Percentiles rank a stretch among this genome's conserved stretches.
phyloP scores from a whole-genome alignment of 2,888 invertebrate genomes.

The Stegana nigrithorax region DNA sequence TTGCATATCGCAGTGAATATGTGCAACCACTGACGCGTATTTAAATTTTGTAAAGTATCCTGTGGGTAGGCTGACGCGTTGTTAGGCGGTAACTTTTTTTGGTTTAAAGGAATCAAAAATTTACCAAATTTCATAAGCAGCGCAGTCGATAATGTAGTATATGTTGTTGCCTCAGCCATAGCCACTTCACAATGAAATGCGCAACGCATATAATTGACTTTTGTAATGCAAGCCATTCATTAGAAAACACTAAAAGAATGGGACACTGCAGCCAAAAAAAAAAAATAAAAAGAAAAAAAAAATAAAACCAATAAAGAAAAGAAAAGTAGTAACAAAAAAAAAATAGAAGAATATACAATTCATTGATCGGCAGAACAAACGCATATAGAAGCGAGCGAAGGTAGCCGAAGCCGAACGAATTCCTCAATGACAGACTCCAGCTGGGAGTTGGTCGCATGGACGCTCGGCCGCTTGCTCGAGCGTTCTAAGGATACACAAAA shows the following conservation, averaged over 20 bases:
- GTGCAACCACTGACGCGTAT: no score
- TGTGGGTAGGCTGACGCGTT: no score
- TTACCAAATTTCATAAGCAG: no score
- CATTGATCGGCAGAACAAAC: conserved; percentile 49
- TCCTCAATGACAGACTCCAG: conserved; percentile 51
- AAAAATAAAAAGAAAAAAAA: conserved; percentile 28
- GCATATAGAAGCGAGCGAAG: no score
- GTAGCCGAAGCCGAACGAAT: conserved; percentile 42
- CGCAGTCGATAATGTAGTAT: no score
- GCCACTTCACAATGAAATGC: no score
- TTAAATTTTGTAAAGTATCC: no score
- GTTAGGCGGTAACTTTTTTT: no score
- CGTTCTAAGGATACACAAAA: conserved; percentile 56
- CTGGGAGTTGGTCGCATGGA: conserved; percentile 29
- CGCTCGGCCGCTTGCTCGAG: conserved; percentile 13
- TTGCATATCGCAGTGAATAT: no score
- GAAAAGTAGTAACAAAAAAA: conserved; percentile 27
- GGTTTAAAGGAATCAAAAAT: no score
- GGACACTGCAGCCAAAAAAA: conserved; percentile 36
- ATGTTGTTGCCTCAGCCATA: no score
- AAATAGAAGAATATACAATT: conserved; percentile 35
- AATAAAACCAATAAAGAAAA: conserved; percentile 28
- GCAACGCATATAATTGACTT: conserved; percentile 65
- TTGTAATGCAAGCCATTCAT: conserved; percentile 36
- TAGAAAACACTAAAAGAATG: not conserved